A percentile compares a stretch with the other conserved stretches of the same genome.
Conservation (phyloP, 2,888 invertebrate species). For the Cybosia mesomella region DNA sequence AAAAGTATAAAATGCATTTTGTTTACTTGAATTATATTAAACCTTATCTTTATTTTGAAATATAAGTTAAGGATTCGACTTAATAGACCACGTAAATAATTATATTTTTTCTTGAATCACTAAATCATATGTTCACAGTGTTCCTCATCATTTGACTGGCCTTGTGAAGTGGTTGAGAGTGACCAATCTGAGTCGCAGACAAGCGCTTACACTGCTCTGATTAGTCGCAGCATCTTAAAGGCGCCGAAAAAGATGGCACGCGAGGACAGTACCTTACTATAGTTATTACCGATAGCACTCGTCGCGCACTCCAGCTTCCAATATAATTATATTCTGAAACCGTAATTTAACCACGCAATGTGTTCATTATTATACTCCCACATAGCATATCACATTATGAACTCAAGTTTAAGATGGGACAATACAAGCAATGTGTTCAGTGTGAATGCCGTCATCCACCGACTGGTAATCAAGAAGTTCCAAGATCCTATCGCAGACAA, state of each 20-base stretch:
- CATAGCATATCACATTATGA: not conserved
- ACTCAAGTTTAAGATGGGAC: not conserved
- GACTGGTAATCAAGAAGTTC: not conserved
- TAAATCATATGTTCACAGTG: not conserved
- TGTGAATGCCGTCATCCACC: not conserved
- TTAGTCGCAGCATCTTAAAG: not conserved
- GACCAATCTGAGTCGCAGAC: not conserved
- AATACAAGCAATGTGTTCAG: not conserved
- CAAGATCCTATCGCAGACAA: not conserved
- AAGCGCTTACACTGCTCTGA: not conserved
- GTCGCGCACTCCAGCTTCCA: not conserved
- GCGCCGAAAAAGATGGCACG: not conserved
- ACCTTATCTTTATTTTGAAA: not conserved
- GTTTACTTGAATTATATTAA: not conserved
- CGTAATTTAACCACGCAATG: not conserved
- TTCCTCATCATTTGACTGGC: not conserved
- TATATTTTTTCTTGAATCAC: constrained; percentile 1
- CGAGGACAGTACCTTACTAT: not conserved
- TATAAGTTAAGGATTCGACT: not conserved
- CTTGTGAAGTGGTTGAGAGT: not conserved
- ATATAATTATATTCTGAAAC: not conserved
- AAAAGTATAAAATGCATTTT: not conserved
- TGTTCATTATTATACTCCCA: not conserved
- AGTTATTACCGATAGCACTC: not conserved
- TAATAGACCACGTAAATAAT: not conserved